Evolutionary conservation across 2,797 vertebrate genomes (phyloP), one percentile per base, ranked within the genome.

Genomic region (Chrosomus eos): DNA sequence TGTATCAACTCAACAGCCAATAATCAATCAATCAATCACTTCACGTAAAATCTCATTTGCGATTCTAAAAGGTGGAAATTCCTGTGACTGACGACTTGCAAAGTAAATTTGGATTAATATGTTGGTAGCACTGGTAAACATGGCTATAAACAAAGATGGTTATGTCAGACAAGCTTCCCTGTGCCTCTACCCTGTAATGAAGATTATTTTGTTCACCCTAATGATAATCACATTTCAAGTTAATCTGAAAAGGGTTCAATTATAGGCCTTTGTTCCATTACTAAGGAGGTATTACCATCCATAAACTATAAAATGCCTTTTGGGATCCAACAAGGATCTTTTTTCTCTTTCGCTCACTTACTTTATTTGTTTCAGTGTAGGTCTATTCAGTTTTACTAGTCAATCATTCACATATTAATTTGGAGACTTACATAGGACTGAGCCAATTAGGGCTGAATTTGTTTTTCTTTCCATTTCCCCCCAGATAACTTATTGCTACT

Each of bases 161-260:
- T 68, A 72, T 76, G 51, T 33, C 84, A 60, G 62, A 64, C 43
- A 60, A 72, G 55, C n/a, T 78, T 77, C 51, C 62, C 64, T 51
- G 86, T 90, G 89, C 87, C 82, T 87, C 75, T 80, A 26, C 53
- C 81, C 71, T 81, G 70, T 78, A 55, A 86, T 68, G 62, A 75
- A 74, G n/a, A 70, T 60, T 74, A 76, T 74, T 66, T 74, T 74
- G 70, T 76, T 64, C 28, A 51, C 38, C 10, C 51, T 10, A 58
- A 68, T 58, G 64, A 75, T 28, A 78, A 53, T 28, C 43, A 51
- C 5, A 38, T 66, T 73, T 82, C 21, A 73, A 23, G 11, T 66
- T 83, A 40, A 68, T 68, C 33, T 68, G 26, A 58, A 77, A 77
- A 70, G n/a, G 45, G 62, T 70, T 70, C 3, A 40, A 55, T 53